These are phyloP conservation scores for Paramormyrops hopkinsi DNA, from an alignment of 2,797 vertebrate species.

Conservation along the genomic window DNA sequence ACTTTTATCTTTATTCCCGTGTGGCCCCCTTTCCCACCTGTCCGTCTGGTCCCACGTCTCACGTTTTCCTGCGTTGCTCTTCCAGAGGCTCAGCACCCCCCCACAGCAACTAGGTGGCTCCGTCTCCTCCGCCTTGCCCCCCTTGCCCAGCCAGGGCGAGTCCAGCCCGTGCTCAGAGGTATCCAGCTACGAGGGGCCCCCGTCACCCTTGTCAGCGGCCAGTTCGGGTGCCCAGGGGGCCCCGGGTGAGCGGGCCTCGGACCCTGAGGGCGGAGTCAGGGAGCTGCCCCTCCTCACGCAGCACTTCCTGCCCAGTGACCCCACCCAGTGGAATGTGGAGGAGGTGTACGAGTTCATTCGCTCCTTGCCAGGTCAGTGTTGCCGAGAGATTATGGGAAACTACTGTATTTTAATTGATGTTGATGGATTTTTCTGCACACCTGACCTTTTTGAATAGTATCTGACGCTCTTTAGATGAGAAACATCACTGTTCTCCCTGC, in stretches of 20 bases:
- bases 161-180: constrained; percentile 93
- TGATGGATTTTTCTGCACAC: background rate
- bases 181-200: constrained; percentile 81
- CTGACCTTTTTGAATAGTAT: background rate
- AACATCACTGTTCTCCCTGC: background rate
- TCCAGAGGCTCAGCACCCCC: constrained; percentile 59
- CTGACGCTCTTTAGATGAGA: background rate
- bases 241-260: constrained; percentile 65
- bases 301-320: constrained; percentile 81
- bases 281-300: constrained; percentile 70
- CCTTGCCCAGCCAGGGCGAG: constrained; percentile 86
- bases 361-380: constrained; percentile 75
- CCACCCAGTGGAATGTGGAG: constrained; percentile 92
- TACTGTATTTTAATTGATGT: background rate
- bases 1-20: background rate
- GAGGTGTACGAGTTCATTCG: constrained; percentile 93
- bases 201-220: constrained; percentile 63
- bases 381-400: background rate
- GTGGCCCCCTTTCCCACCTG: background rate
- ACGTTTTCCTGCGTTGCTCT: constrained; percentile 23
- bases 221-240: constrained; percentile 65
- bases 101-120: constrained; percentile 71
- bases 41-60: background rate
- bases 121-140: constrained; percentile 70
- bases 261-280: constrained; percentile 66